Conservation (phyloP, 2,113 vertebrate species). For the Trogon melanurus region DNA sequence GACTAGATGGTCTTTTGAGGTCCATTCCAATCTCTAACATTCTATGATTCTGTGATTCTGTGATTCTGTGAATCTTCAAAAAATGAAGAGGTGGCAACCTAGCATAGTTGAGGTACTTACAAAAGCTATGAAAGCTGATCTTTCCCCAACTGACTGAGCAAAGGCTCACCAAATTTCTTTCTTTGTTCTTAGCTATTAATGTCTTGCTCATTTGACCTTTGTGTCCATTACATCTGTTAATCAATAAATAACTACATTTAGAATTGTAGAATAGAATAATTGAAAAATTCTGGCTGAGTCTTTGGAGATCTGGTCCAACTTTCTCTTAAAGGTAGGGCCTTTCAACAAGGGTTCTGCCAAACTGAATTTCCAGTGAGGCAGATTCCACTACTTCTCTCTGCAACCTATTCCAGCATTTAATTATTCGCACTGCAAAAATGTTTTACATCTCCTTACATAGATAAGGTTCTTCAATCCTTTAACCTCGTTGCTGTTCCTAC, state of each 20-base stretch:
- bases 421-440: neutral
- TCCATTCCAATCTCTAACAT: too few relatives aligned
- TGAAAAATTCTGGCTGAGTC: neutral
- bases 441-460: neutral
- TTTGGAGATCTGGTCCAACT: neutral
- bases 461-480: neutral
- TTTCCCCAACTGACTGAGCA: accelerated
- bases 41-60: too few relatives aligned
- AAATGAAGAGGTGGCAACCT: neutral
- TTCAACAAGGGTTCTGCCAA: neutral
- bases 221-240: neutral
- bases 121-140: accelerated
- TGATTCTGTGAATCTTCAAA: neutral
- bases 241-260: neutral
- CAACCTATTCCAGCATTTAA: neutral
- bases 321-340: neutral
- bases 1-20: too few relatives aligned
- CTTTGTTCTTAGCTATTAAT: neutral
- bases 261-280: neutral
- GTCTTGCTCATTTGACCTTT: neutral
- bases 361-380: neutral
- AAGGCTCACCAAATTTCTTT: neutral
- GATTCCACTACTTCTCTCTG: neutral
- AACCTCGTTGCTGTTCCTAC: accelerated
- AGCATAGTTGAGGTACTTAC: neutral